phyloP scores from a whole-genome alignment of 2,113 vertebrate species.

The Epinephelus lanceolatus region DNA sequence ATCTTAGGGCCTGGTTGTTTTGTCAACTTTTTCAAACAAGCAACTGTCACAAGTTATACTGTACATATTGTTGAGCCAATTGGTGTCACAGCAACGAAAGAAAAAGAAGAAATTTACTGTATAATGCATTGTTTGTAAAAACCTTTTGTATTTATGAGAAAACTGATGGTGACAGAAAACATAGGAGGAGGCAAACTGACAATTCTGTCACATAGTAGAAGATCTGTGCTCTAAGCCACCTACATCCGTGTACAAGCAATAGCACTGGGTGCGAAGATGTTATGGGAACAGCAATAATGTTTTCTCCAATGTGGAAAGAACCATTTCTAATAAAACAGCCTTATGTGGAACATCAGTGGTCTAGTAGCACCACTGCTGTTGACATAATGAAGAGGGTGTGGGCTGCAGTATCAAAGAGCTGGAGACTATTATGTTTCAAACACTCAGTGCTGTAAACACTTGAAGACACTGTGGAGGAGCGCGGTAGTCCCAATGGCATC shows the following conservation, averaged over 20 bases:
- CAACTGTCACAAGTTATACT: background rate
- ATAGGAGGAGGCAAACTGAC: background rate
- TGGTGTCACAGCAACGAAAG: background rate
- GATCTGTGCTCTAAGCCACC: background rate
- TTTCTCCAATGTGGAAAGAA: constrained; percentile 36
- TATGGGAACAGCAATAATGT: constrained; percentile 9
- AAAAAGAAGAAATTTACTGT: background rate
- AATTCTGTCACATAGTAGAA: background rate
- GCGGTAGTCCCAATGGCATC: constrained; percentile 18
- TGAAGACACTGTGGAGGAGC: background rate
- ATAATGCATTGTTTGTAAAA: background rate
- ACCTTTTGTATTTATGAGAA: background rate
- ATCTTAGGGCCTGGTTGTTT: background rate
- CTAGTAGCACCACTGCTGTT: constrained; percentile 7
- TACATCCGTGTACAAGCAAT: background rate
- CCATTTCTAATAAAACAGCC: constrained; percentile 22
- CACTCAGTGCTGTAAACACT: constrained; percentile 33
- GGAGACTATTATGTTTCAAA: constrained; percentile 26
- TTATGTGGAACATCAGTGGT: constrained; percentile 11
- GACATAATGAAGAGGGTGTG: constrained; percentile 34
- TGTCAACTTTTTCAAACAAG: background rate
- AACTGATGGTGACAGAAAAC: background rate
- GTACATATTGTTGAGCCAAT: background rate
- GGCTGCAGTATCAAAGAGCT: constrained; percentile 19
- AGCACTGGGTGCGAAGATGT: background rate